Base-by-base conservation (phyloP, 2,888 invertebrate species). In the Anthophora plumipes region DNA sequence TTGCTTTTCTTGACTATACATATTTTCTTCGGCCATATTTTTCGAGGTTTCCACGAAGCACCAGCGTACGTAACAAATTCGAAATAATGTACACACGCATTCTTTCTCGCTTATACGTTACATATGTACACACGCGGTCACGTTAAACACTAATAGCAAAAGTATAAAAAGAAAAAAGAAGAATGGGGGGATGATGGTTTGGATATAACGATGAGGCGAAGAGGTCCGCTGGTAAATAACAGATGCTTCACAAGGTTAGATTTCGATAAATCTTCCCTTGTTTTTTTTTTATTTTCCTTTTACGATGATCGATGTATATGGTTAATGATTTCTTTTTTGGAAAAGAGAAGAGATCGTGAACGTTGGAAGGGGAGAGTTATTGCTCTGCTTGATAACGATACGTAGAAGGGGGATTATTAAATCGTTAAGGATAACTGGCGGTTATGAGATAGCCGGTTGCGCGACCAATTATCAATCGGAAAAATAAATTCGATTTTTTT, bases 401-500 rank as follows among this genome's bases (percentile, higher is more conserved):
- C 48, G 75, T n/a, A 25, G 50, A 6, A 50, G 69, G 41, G 25
- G 46, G 59, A 63, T 63, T 55, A 77, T 74, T 80, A 70, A 81
- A 76, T 84, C 69, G 74, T 72, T 75, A 80, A 72, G 75, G 78
- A 80, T 87, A 84, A 85, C 82, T 91, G 92, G 89, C 91, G 92
- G 92, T 92, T 91, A 87, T 91, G 90, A 89, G 88, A 92, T 90
- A 91, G 93, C 92, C 92, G 92, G 92, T 93, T 92, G 92, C 90
- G 90, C 91, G 90, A 91, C 85, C 79, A 85, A 89, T 87, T 89
- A 86, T 88, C 80, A 88, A 90, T 86, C 76, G 82, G 85, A 68
- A 70, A 31, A 77, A 76, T 80, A 57, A 79, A 82, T 75, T 84
- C 72, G 52, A 74, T 70, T 82, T 37, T 57, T 57, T 57, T n/a